Conservation (phyloP, 2,797 vertebrate species). For the Acomys russatus region DNA sequence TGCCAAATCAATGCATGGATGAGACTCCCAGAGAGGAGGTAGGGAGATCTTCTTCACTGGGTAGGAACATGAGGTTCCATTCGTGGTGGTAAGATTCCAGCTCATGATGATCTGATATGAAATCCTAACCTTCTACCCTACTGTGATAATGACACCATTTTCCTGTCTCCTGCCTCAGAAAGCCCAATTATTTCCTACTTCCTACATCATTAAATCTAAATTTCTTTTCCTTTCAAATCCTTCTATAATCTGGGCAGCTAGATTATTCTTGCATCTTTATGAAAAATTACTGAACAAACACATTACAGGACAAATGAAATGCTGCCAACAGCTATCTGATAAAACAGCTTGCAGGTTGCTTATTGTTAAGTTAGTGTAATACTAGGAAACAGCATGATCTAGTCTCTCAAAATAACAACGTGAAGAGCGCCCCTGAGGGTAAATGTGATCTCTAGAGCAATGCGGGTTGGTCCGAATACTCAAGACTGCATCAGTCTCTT, state of each 20-base stretch:
- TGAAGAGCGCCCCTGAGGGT: background rate
- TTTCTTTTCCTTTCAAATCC: slow-evolving; percentile 31
- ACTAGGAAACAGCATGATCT: slow-evolving; percentile 13
- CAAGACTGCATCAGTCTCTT: background rate
- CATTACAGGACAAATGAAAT: slow-evolving; percentile 46
- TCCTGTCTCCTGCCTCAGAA: slow-evolving; percentile 72
- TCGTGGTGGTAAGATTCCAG: background rate
- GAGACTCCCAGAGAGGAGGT: background rate
- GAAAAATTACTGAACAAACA: slow-evolving; percentile 7
- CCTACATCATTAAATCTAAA: slow-evolving; percentile 71
- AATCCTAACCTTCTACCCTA: background rate
- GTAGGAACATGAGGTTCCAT: background rate
- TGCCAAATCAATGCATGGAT: background rate
- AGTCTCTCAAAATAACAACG: background rate
- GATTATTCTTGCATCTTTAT: slow-evolving; percentile 5
- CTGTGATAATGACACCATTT: slow-evolving; percentile 14
- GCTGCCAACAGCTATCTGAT: background rate
- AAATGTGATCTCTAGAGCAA: slow-evolving; percentile 42
- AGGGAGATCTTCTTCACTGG: background rate
- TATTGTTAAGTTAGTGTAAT: slow-evolving; percentile 9
- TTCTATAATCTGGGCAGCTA: slow-evolving; percentile 36
- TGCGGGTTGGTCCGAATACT: background rate
- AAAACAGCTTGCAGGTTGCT: slow-evolving; percentile 34
- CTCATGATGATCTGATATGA: background rate
- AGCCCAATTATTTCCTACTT: slow-evolving; percentile 68